phyloP scores from a whole-genome alignment of 2,888 invertebrate genomes.

The Synergus gifuensis region DNA sequence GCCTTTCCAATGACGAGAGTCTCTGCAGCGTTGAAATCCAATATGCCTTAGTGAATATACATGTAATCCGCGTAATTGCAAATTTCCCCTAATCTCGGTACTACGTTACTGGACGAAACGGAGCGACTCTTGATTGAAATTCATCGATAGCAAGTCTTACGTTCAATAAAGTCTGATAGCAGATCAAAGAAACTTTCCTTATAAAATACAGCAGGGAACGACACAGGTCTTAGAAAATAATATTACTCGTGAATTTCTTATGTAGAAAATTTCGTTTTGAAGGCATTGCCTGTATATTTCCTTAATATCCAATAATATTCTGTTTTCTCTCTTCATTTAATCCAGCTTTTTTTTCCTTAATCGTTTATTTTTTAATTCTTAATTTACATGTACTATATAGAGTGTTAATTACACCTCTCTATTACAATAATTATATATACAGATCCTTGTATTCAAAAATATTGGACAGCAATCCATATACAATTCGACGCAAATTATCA shows the following conservation, averaged over 20 bases:
- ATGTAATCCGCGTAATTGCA: not conserved
- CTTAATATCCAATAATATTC: not conserved
- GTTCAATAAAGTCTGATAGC: not conserved
- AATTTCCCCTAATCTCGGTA: not conserved
- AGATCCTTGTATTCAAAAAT: not conserved
- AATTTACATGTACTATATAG: too few relatives aligned
- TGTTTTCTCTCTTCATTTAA: too few relatives aligned
- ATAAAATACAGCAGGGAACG: not conserved
- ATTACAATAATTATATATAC: too few relatives aligned
- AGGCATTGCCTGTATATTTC: not conserved
- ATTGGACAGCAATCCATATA: not conserved
- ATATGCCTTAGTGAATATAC: not conserved
- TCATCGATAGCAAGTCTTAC: not conserved
- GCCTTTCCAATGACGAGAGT: not conserved
- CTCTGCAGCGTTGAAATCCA: not conserved
- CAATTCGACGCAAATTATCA: not conserved
- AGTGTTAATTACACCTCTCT: too few relatives aligned
- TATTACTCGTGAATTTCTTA: not conserved
- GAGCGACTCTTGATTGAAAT: constrained; percentile 8
- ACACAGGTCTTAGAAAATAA: not conserved
- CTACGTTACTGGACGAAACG: not conserved
- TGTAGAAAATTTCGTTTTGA: not conserved
- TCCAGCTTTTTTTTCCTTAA: too few relatives aligned
- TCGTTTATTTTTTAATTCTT: too few relatives aligned
- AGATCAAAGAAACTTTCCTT: not conserved